These are phyloP conservation scores for Apteryx owenii DNA, from an alignment of 2,113 vertebrate species.

Conservation along the genomic window DNA sequence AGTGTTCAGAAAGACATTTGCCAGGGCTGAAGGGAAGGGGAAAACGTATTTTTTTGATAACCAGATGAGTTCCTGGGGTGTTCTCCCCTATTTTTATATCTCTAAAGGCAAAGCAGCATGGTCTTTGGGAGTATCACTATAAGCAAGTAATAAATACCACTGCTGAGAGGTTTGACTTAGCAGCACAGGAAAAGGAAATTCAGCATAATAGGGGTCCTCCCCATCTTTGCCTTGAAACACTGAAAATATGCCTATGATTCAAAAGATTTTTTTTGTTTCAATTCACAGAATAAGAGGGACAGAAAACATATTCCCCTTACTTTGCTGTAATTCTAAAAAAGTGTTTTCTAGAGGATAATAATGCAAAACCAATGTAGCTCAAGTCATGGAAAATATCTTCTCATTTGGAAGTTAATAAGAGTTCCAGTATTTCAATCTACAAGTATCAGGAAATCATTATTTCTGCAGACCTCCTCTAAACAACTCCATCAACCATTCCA, in stretches of 20 bases:
- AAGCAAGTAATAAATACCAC: background rate
- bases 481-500: background rate
- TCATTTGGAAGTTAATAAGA: background rate
- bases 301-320: background rate
- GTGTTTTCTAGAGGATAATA: background rate
- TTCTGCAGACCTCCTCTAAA: background rate
- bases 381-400: background rate
- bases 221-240: background rate
- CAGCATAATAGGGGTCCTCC: rapidly evolving
- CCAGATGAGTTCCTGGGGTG: background rate
- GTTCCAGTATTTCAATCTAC: background rate
- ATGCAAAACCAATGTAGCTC: background rate
- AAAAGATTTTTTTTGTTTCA: background rate
- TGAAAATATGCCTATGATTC: background rate
- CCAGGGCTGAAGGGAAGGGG: background rate
- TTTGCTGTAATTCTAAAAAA: background rate
- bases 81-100: background rate
- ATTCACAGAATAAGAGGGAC: background rate
- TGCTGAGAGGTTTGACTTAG: background rate
- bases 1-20: background rate
- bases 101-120: background rate
- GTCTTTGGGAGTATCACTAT: background rate
- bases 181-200: background rate
- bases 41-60: constrained; percentile 2
- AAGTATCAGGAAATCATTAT: background rate